Conservation (phyloP, 1,140 invertebrate genomes). For the Ctenoplectra terminalis region DNA sequence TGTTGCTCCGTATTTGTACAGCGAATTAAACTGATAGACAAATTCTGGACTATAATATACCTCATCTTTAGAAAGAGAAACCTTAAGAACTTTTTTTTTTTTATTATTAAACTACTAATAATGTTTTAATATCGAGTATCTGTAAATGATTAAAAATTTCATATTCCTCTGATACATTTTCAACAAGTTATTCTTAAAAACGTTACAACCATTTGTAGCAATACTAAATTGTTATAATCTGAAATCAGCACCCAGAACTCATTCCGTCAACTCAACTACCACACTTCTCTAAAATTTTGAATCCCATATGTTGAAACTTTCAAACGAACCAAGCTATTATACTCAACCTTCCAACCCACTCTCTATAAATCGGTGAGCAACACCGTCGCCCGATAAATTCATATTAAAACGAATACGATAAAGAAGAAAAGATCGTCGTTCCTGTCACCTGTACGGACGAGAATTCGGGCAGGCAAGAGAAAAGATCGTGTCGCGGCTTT, state of each 20-base stretch:
- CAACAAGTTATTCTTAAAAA: too few relatives aligned
- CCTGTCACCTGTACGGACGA: slow-evolving; percentile 39
- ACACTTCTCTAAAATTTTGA: too few relatives aligned
- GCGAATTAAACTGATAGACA: background rate
- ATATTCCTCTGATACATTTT: too few relatives aligned
- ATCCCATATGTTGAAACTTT: background rate
- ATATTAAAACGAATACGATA: background rate
- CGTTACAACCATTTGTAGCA: background rate
- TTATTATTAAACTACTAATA: too few relatives aligned
- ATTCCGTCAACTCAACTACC: background rate
- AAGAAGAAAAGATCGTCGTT: background rate
- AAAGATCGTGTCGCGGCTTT: slow-evolving; percentile 56
- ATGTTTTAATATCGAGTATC: too few relatives aligned
- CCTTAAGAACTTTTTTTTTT: too few relatives aligned
- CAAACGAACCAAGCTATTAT: background rate
- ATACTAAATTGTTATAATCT: too few relatives aligned
- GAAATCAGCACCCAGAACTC: background rate
- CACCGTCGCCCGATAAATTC: background rate
- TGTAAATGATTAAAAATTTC: too few relatives aligned
- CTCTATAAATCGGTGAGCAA: background rate
- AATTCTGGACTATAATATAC: too few relatives aligned
- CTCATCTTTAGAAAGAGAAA: too few relatives aligned
- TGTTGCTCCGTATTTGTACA: slow-evolving; percentile 17
- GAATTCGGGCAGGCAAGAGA: slow-evolving; percentile 42
- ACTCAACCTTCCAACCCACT: background rate